Percentiles rank a stretch among this genome's conserved stretches.
phyloP scores from a whole-genome alignment of 2,113 vertebrate species.

The Pandion haliaetus region DNA sequence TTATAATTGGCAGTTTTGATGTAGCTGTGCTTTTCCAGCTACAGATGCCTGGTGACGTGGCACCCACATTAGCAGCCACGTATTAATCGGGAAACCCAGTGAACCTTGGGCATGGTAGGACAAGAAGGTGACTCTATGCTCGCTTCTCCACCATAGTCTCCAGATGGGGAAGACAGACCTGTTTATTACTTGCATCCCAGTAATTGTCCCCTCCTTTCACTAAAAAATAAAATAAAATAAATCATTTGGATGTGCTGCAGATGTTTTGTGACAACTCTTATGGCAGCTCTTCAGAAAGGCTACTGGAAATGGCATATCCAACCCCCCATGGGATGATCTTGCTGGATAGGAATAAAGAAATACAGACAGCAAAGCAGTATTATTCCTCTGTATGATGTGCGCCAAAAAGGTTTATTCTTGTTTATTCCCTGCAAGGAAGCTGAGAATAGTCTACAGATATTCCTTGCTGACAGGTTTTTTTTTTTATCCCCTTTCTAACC shows the following conservation, averaged over 20 bases:
- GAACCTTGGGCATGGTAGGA: not conserved
- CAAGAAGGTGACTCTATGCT: not conserved
- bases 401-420: not conserved
- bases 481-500: not conserved
- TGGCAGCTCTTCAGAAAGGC: accelerated
- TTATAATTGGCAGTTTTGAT: not conserved
- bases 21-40: not conserved
- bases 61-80: accelerated
- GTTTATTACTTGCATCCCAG: not conserved
- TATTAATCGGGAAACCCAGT: accelerated
- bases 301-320: not conserved
- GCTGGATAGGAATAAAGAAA: not conserved
- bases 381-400: not conserved
- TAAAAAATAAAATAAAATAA: not conserved
- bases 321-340: accelerated
- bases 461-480: not conserved
- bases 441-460: not conserved
- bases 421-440: not conserved
- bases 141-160: accelerated
- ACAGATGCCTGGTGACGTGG: not conserved
- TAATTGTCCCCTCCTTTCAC: not conserved
- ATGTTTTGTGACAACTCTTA: not conserved
- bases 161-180: not conserved
- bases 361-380: not conserved
- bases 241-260: not conserved